Base-by-base conservation (phyloP, 2,888 invertebrate genomes). In the Dusona sp. region DNA sequence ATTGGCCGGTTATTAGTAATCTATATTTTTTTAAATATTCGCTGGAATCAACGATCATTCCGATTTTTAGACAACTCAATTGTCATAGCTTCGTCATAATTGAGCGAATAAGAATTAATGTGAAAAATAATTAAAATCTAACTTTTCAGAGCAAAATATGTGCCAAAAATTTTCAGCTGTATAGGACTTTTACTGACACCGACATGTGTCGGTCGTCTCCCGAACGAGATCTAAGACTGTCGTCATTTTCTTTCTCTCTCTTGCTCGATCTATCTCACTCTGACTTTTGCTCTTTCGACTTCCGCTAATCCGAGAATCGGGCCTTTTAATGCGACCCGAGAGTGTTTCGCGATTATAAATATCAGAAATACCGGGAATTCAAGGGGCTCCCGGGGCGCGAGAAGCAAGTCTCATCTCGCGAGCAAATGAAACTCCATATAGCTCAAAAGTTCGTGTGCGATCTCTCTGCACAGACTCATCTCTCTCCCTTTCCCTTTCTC, bases 281-380 rank as follows among this genome's bases (percentile, higher is more conserved):
- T 57, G 22, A 22, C 78, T 83, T 67, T 90, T 90, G 90, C 92
- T 92, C 93, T 94, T 93, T 90, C 90, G 91, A 93, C 93, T 94
- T 94, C 94, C 94, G 94, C 93, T 94, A 93, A 94, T 94, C 94
- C 94, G 91, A 94, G 94, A 94, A 94, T 94, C 94, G 93, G 91
- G 92, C 91, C 93, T 94, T 94, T 94, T 94, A 94, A 94, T 94
- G 93, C 93, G 91, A 89, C 90, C 91, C 90, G 89, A 87, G 88
- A 88, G 87, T 90, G 91, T 93, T 93, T 93, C 92, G 93, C 94
- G 94, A 94, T 94, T 94, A 94, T 94, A 94, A 94, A 94, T 94
- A 94, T 94, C 94, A 93, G 89, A 91, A 92, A 91, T 94, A 94
- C 94, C 91, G 91, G 91, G 94, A 94, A 94, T 89, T 87, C 78